phyloP scores from a whole-genome alignment of 2,888 invertebrate genomes.

The Dione juno region DNA sequence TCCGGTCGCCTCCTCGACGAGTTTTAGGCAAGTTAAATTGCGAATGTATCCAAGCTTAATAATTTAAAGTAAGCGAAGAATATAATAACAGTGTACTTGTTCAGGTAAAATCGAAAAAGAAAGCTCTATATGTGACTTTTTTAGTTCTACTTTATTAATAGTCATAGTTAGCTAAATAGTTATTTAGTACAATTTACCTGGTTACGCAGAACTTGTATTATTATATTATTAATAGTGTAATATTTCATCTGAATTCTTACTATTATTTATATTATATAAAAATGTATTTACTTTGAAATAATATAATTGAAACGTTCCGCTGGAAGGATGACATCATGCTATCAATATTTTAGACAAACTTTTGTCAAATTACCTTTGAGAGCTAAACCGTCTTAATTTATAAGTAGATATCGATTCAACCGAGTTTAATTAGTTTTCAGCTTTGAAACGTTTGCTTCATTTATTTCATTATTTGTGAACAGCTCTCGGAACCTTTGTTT shows the following conservation, averaged over 20 bases:
- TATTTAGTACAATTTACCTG: too few relatives aligned
- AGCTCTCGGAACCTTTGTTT: conserved; percentile 42
- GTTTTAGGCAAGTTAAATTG: conserved; percentile 80
- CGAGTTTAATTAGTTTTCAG: conserved; percentile 79
- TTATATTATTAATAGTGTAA: background rate
- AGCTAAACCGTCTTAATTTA: conserved; percentile 77
- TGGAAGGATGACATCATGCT: conserved; percentile 55
- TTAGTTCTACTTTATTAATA: background rate
- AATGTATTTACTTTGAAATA: conserved; percentile 11
- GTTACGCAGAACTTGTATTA: too few relatives aligned
- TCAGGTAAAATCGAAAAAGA: conserved; percentile 62
- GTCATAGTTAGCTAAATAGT: too few relatives aligned
- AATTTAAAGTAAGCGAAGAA: conserved; percentile 77
- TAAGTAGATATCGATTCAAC: conserved; percentile 74
- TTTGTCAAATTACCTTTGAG: conserved; percentile 76
- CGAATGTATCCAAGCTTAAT: conserved; percentile 81
- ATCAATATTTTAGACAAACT: conserved; percentile 76
- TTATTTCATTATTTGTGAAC: conserved; percentile 66
- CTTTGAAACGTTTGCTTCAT: conserved; percentile 68
- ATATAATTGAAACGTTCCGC: conserved; percentile 50
- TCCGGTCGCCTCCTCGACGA: conserved; percentile 69
- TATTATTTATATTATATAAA: background rate
- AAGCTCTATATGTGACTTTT: conserved; percentile 50
- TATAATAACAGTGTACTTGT: conserved; percentile 52
- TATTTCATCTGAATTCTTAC: background rate